A percentile compares a stretch with the other conserved stretches of the same genome.
Conservation (phyloP, 1,140 invertebrate species). For the Lasioglossum baleicum region DNA sequence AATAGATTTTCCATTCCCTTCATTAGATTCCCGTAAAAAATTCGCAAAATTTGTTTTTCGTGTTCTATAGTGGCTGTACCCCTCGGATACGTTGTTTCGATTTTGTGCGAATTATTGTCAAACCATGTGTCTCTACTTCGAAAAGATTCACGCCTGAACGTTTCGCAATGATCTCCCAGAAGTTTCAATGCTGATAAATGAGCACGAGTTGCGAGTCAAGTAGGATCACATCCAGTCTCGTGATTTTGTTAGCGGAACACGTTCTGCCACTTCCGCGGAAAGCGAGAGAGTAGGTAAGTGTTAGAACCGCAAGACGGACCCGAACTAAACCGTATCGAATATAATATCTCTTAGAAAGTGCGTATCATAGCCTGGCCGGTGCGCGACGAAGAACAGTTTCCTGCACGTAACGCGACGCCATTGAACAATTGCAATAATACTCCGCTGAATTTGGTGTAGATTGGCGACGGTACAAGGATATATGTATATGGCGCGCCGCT, state of each 20-base stretch:
- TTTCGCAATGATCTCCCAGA: too few relatives aligned
- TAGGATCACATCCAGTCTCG: conserved; percentile 3
- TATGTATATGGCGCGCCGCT: not conserved
- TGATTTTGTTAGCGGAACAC: conserved; percentile 15
- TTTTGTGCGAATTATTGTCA: too few relatives aligned
- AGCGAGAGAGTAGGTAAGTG: not conserved
- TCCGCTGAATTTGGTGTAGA: conserved; percentile 5
- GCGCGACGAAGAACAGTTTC: conserved; percentile 4
- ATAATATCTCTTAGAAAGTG: not conserved
- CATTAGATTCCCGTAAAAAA: too few relatives aligned
- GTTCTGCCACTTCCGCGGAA: not conserved
- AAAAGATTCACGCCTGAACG: too few relatives aligned
- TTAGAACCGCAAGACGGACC: not conserved
- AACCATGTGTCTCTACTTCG: too few relatives aligned
- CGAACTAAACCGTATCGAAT: not conserved
- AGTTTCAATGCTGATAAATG: too few relatives aligned
- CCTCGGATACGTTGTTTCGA: too few relatives aligned
- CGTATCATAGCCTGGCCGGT: conserved; percentile 11
- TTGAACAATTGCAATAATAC: conserved; percentile 27
- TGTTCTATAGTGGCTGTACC: too few relatives aligned
- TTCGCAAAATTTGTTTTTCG: too few relatives aligned
- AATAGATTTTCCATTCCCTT: too few relatives aligned
- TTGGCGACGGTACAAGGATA: not conserved
- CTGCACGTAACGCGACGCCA: not conserved
- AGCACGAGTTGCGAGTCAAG: not conserved